These are phyloP conservation scores for Cristatella mucedo DNA, from an alignment of 2,888 invertebrate species.

Conservation along the genomic window DNA sequence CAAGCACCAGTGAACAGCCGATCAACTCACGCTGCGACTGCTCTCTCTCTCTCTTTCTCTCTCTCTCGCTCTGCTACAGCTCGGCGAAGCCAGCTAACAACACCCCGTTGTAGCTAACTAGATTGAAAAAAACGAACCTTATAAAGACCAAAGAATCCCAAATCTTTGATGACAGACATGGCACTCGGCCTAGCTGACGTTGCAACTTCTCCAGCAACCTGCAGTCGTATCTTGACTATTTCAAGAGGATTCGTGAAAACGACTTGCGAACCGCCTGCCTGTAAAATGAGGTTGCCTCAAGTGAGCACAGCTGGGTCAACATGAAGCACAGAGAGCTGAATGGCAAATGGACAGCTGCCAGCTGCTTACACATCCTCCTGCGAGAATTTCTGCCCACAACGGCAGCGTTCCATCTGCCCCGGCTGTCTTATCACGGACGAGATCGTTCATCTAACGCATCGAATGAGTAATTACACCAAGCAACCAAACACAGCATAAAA, in stretches of 20 bases:
- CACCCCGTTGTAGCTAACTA: neutral
- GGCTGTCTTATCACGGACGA: slow-evolving; percentile 80
- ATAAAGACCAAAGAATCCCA: slow-evolving; percentile 87
- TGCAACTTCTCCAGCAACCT: slow-evolving; percentile 92
- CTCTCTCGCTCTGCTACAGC: neutral
- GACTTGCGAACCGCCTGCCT: slow-evolving; percentile 53
- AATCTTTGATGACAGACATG: slow-evolving; percentile 70
- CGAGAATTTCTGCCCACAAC: slow-evolving; percentile 66
- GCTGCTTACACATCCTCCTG: slow-evolving; percentile 75
- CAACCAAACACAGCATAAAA: too few relatives aligned
- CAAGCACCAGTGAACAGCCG: too few relatives aligned
- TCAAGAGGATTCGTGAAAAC: slow-evolving; percentile 97
- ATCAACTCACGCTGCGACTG: neutral
- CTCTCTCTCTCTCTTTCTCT: too few relatives aligned
- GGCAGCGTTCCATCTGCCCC: slow-evolving; percentile 55
- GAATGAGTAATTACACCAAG: too few relatives aligned
- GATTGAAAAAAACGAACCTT: slow-evolving; percentile 48
- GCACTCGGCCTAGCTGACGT: slow-evolving; percentile 47
- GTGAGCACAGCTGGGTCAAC: too few relatives aligned
- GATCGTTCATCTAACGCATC: slow-evolving; percentile 78
- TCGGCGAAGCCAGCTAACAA: neutral
- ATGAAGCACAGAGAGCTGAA: too few relatives aligned
- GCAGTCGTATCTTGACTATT: slow-evolving; percentile 94
- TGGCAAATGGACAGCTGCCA: too few relatives aligned
- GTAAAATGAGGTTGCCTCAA: too few relatives aligned